Percentiles rank a stretch among this genome's conserved stretches.
These are phyloP conservation scores for Calephelis perditalis DNA, from an alignment of 2,888 invertebrate species.

Conservation along the genomic window DNA sequence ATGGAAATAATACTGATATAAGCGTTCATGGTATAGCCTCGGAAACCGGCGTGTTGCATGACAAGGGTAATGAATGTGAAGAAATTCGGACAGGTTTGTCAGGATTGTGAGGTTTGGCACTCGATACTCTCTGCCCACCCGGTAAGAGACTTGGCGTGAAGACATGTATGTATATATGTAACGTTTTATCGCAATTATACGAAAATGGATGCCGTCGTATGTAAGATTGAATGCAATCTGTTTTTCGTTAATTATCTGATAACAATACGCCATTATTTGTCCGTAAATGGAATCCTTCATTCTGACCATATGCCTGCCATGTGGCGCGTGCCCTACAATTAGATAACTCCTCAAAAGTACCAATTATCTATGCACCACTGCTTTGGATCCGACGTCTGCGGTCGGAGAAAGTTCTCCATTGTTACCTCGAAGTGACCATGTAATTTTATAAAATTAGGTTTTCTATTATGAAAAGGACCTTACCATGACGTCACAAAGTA, in stretches of 20 bases:
- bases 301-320: slow-evolving; percentile 58
- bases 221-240: too few species aligned
- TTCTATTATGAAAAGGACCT: not conserved
- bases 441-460: slow-evolving; percentile 23
- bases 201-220: not conserved
- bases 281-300: slow-evolving; percentile 25
- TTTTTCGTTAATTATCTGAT: not conserved
- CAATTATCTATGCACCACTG: slow-evolving; percentile 47
- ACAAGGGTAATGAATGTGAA: too few species aligned
- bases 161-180: too few species aligned
- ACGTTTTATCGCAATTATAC: not conserved
- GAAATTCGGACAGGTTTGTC: too few species aligned
- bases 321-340: slow-evolving; percentile 42
- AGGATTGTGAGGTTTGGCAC: too few species aligned
- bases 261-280: not conserved
- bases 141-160: too few species aligned
- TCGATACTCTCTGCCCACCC: too few species aligned
- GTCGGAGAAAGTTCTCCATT: slow-evolving; percentile 39
- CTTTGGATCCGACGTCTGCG: slow-evolving; percentile 35
- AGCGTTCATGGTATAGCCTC: too few species aligned
- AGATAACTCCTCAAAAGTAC: slow-evolving; percentile 29
- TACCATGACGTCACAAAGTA: too few species aligned
- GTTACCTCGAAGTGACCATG: slow-evolving; percentile 23
- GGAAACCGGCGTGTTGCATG: too few species aligned
- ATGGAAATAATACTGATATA: too few species aligned